Conservation (phyloP, 2,113 vertebrate genomes). For the Chaetodon auriga region DNA sequence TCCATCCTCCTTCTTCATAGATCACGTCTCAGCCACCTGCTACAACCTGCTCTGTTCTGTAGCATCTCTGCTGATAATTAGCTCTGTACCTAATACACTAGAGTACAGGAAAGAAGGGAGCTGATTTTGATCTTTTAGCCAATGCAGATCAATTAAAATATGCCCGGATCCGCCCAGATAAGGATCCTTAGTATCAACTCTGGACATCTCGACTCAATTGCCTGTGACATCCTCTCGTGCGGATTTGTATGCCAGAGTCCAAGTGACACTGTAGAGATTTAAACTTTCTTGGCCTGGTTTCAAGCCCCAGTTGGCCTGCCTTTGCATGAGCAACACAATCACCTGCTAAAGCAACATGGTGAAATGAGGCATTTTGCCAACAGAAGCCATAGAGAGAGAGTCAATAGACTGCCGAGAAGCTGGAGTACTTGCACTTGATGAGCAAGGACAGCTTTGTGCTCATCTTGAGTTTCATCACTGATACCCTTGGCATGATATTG, state of each 20-base stretch:
- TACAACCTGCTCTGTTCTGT: background rate
- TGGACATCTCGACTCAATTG: background rate
- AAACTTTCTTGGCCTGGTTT: conserved; percentile 26
- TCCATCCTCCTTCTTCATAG: background rate
- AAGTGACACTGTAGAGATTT: conserved; percentile 7
- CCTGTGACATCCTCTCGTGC: background rate
- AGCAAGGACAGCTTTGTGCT: conserved; percentile 5
- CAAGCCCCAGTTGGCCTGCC: background rate
- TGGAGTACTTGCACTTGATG: conserved; percentile 23
- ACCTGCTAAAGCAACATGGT: conserved; percentile 24
- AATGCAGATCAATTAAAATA: background rate
- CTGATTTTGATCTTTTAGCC: background rate
- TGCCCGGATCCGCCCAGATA: background rate
- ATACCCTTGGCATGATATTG: conserved; percentile 3
- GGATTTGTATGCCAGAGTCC: conserved; percentile 4
- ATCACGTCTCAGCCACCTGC: background rate
- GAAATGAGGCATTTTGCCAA: conserved; percentile 18
- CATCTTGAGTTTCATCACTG: conserved; percentile 12
- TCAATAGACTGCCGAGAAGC: conserved; percentile 8
- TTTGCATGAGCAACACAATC: conserved; percentile 21
- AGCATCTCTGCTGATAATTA: background rate
- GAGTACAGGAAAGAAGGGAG: background rate
- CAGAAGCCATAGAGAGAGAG: background rate
- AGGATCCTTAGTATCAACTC: background rate
- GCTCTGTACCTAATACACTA: too few relatives aligned